Conservation (phyloP, 2,888 invertebrate genomes). For the Chelonus formosanus region DNA sequence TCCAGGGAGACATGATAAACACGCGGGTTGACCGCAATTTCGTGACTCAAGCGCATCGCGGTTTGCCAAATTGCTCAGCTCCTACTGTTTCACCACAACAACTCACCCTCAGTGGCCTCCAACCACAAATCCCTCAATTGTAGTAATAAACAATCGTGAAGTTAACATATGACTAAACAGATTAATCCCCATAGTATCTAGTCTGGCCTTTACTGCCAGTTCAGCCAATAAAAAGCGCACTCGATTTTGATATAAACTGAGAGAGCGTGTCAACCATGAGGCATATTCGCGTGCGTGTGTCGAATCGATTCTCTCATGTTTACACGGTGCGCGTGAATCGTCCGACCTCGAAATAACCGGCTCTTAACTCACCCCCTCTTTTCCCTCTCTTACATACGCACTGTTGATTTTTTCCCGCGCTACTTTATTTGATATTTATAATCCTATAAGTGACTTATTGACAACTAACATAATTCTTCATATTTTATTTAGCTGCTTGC, state of each 20-base stretch:
- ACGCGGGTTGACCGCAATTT: constrained; percentile 44
- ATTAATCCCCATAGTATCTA: not conserved
- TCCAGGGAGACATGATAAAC: constrained; percentile 28
- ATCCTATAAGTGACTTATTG: constrained; percentile 17
- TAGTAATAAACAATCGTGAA: not conserved
- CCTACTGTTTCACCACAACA: constrained; percentile 45
- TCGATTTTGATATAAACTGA: constrained; percentile 17
- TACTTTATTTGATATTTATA: constrained; percentile 11
- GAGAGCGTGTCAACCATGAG: constrained; percentile 24
- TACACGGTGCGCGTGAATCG: constrained; percentile 31
- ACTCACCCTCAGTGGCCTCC: constrained; percentile 32
- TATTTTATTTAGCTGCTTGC: not conserved
- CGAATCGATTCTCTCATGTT: constrained; percentile 25
- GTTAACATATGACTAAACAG: constrained; percentile 7
- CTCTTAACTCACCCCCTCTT: constrained; percentile 36
- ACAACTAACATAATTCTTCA: constrained; percentile 1
- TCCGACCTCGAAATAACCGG: constrained; percentile 31
- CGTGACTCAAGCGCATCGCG: constrained; percentile 41
- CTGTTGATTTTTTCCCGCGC: constrained; percentile 13
- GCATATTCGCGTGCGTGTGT: constrained; percentile 25
- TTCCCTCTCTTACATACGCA: constrained; percentile 20
- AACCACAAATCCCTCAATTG: constrained; percentile 13
- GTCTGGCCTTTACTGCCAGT: not conserved
- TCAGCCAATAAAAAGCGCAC: constrained; percentile 25
- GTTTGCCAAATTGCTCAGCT: constrained; percentile 43